These are phyloP conservation scores for Drosophila santomea DNA, from an alignment of 1,140 invertebrate species.

Conservation along the genomic window DNA sequence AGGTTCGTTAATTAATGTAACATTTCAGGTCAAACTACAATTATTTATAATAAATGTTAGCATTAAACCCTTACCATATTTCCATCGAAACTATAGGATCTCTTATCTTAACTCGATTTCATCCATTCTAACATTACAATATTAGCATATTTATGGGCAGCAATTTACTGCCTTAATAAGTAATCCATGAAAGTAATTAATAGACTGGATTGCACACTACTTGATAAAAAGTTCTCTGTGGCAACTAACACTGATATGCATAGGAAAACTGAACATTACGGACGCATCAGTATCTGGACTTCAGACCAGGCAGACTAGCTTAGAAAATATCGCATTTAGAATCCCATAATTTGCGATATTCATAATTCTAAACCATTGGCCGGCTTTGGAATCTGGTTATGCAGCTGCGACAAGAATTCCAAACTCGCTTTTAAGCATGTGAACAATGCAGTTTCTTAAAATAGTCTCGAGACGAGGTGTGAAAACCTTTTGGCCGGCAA, in stretches of 20 bases:
- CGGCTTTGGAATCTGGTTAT: conserved; percentile 25
- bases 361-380: conserved; percentile 5
- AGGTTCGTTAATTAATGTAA: too few relatives aligned
- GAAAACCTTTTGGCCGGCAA: conserved; percentile 47
- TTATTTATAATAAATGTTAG: not conserved
- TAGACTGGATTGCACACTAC: conserved; percentile 1
- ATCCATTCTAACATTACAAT: conserved; percentile 3
- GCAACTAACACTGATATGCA: conserved; percentile 6
- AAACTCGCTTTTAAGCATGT: conserved; percentile 58
- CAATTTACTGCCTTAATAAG: conserved; percentile 4
- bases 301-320: not conserved
- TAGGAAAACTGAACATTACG: conserved; percentile 5
- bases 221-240: not conserved
- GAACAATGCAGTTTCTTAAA: conserved; percentile 59
- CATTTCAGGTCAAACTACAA: too few relatives aligned
- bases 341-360: not conserved
- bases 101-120: not conserved
- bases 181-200: conserved; percentile 17
- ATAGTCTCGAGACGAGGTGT: conserved; percentile 58
- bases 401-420: conserved; percentile 52
- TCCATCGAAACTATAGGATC: not conserved
- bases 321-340: not conserved
- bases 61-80: conserved; percentile 6
- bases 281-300: conserved; percentile 11
- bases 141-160: conserved; percentile 25